Percentiles rank a stretch among this genome's conserved stretches.
Evolutionary conservation across 2,888 invertebrate genomes (phyloP).

Genomic region (Oxyscelio sp.): DNA sequence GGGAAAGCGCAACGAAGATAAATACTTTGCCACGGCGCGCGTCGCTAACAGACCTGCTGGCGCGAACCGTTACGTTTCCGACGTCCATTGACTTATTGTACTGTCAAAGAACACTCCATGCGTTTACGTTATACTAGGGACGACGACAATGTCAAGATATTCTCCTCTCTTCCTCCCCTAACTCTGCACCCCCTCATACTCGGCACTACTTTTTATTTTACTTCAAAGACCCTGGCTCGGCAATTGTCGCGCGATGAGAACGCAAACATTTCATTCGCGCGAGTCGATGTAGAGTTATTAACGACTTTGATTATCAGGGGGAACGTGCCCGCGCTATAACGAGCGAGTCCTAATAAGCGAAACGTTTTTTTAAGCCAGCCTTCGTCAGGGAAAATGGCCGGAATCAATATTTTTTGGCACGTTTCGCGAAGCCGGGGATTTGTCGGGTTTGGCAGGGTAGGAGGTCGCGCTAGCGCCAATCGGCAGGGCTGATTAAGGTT

Average conservation of each 20-base stretch:
- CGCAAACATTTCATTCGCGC: slow-evolving; percentile 27
- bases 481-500: slow-evolving; percentile 16
- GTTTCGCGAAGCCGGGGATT: slow-evolving; percentile 25
- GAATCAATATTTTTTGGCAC: slow-evolving; percentile 66
- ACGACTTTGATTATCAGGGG: slow-evolving; percentile 2
- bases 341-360: too few relatives aligned
- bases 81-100: slow-evolving; percentile 62
- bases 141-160: slow-evolving; percentile 1
- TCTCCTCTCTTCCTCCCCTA: not conserved
- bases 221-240: slow-evolving; percentile 35
- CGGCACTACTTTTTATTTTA: slow-evolving; percentile 4
- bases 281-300: slow-evolving; percentile 3
- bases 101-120: slow-evolving; percentile 51
- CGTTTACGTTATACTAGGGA: slow-evolving; percentile 3
- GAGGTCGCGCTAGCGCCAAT: slow-evolving; percentile 38
- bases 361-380: not conserved
- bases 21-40: too few relatives aligned
- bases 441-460: not conserved
- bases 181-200: not conserved
- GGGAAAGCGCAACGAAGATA: too few relatives aligned
- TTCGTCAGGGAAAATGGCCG: slow-evolving; percentile 17
- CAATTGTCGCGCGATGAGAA: slow-evolving; percentile 26
- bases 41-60: too few relatives aligned
- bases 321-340: not conserved
- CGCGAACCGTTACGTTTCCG: slow-evolving; percentile 80